Evolutionary conservation across 2,888 invertebrate genomes (phyloP), one percentile per base, ranked within the genome.

Genomic region (Shargacucullia verbasci): DNA sequence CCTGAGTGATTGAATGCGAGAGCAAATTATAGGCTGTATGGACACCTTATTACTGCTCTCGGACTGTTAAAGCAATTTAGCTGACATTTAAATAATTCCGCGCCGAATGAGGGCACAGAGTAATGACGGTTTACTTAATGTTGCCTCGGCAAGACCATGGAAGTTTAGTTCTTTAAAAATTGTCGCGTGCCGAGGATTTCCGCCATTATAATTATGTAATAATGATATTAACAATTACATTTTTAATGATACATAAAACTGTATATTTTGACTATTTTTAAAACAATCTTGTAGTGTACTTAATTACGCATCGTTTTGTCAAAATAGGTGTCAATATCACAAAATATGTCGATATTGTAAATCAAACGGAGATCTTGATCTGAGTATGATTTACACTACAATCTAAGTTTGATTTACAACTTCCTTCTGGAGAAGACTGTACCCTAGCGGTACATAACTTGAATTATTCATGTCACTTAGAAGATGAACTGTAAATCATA

Each of bases 21-120:
- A 82, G 84, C 83, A 92, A 94, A 94, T 94, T 92, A 89, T 81
- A 89, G 88, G 84, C 85, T 90, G 84, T 84, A 83, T 80, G 86
- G 84, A 88, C 90, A 90, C 90, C 91, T 91, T 92, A 93, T 92
- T 92, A 91, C 91, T 73, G 84, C 84, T 84, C 89, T 84, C 85
- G 84, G 87, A 87, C 92, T 90, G 91, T 91, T 92, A 88, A 88
- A 87, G 92, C 87, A 92, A 92, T 93, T 92, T 92, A 91, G 81
- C 92, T 92, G 92, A 93, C 92, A 92, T 94, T 94, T 93, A 93
- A 94, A 91, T 92, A 91, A 90, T 92, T 91, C 88, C 81, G 72
- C 84, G 69, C 81, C 82, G 85, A 89, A 89, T 85, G 87, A 80
- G 85, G 84, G 82, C 86, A 79, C 71, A 68, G 45, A 57, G 80